phyloP scores from a whole-genome alignment of 1,140 invertebrate species.

The Agraylea sexmaculata region DNA sequence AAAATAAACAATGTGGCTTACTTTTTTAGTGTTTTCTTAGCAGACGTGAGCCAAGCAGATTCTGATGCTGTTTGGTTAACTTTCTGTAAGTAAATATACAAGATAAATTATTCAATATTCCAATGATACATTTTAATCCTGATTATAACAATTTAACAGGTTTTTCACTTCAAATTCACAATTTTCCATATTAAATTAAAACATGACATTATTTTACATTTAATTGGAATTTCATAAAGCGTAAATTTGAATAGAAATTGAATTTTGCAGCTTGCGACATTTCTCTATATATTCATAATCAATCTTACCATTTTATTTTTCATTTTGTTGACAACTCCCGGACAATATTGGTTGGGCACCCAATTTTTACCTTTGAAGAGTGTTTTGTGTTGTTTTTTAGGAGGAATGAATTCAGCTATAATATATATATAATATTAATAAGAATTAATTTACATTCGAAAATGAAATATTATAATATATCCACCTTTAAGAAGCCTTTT shows the following conservation, averaged over 20 bases:
- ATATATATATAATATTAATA: constrained; percentile 11
- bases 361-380: constrained; percentile 17
- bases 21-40: constrained; percentile 28
- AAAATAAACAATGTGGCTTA: constrained; percentile 20
- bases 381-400: constrained; percentile 26
- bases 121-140: no score
- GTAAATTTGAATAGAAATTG: constrained; percentile 11
- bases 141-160: not conserved
- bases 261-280: no score
- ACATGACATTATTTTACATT: not conserved
- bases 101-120: constrained; percentile 4
- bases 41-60: constrained; percentile 26
- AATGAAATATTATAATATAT: constrained; percentile 4
- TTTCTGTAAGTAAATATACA: constrained; percentile 22
- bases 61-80: constrained; percentile 29
- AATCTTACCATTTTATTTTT: constrained; percentile 13
- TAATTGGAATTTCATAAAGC: no score
- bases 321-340: constrained; percentile 14
- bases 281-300: no score
- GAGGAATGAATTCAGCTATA: constrained; percentile 33
- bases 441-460: constrained; percentile 1
- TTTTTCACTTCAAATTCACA: not conserved
- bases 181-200: constrained; percentile 2
- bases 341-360: constrained; percentile 12
- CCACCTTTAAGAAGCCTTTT: constrained; percentile 39